These are phyloP conservation scores for Oriolus oriolus DNA, from an alignment of 2,113 vertebrate genomes.

Conservation along the genomic window DNA sequence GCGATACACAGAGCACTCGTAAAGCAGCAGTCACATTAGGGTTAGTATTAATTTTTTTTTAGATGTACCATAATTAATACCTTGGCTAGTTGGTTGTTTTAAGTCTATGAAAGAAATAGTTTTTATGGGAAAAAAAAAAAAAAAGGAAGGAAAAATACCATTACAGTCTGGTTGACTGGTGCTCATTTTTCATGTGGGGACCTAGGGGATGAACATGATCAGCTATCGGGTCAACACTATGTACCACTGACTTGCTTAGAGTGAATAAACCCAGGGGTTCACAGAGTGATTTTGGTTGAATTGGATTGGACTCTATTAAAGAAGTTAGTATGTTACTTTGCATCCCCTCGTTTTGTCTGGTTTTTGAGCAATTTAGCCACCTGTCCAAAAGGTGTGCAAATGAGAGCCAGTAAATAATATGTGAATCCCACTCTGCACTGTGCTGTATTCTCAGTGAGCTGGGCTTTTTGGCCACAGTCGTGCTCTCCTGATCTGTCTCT, in stretches of 20 bases:
- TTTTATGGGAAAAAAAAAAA: conserved; percentile 61
- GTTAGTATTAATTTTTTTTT: conserved; percentile 77
- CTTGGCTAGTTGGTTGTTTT: conserved; percentile 78
- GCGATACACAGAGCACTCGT: conserved; percentile 75
- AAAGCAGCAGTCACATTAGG: conserved; percentile 81
- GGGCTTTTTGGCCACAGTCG: neutral
- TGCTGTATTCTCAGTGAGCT: neutral
- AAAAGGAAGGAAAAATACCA: conserved; percentile 38
- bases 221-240: conserved; percentile 23
- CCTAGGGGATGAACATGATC: conserved; percentile 25
- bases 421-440: neutral
- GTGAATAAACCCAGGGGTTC: conserved; percentile 64
- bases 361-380: conserved; percentile 65
- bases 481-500: conserved; percentile 3
- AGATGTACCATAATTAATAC: conserved; percentile 78
- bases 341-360: conserved; percentile 63
- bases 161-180: conserved; percentile 67
- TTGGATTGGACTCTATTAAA: conserved; percentile 80
- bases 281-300: conserved; percentile 68
- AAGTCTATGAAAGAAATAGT: conserved; percentile 80
- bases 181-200: conserved; percentile 45
- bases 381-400: conserved; percentile 54
- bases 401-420: conserved; percentile 27
- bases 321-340: conserved; percentile 74
- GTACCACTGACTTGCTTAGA: conserved; percentile 60